These are phyloP conservation scores for Tenthredo distinguenda DNA, from an alignment of 2,888 invertebrate species.

Conservation along the genomic window DNA sequence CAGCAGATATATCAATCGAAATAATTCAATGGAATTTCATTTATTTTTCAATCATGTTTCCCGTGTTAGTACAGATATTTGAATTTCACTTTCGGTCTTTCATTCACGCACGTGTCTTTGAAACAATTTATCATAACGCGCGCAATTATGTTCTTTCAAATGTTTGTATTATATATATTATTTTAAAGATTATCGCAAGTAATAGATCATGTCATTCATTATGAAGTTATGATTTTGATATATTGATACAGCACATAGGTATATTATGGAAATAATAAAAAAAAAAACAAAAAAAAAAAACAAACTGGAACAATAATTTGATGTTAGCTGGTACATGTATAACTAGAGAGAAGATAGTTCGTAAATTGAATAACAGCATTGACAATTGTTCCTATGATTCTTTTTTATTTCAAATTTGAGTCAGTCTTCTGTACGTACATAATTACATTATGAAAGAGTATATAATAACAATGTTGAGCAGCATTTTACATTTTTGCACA, in stretches of 20 bases:
- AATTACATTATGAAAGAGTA: background rate
- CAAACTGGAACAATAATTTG: conserved; percentile 23
- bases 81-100: background rate
- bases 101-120: background rate
- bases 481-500: conserved; percentile 42
- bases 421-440: background rate
- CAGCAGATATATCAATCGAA: background rate
- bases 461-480: conserved; percentile 10
- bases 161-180: background rate
- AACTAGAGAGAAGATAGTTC: background rate
- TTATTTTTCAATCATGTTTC: background rate
- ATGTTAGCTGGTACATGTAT: background rate
- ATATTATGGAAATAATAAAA: background rate
- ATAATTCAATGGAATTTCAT: background rate
- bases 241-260: background rate
- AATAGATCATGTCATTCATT: background rate
- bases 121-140: background rate
- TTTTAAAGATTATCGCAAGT: background rate
- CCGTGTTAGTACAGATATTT: background rate
- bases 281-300: background rate
- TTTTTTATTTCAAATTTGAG: background rate
- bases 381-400: background rate
- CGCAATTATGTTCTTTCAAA: background rate
- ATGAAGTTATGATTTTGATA: background rate
- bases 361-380: background rate